These are phyloP conservation scores for Nyctalus aviator DNA, from an alignment of 2,797 vertebrate species.

Conservation along the genomic window DNA sequence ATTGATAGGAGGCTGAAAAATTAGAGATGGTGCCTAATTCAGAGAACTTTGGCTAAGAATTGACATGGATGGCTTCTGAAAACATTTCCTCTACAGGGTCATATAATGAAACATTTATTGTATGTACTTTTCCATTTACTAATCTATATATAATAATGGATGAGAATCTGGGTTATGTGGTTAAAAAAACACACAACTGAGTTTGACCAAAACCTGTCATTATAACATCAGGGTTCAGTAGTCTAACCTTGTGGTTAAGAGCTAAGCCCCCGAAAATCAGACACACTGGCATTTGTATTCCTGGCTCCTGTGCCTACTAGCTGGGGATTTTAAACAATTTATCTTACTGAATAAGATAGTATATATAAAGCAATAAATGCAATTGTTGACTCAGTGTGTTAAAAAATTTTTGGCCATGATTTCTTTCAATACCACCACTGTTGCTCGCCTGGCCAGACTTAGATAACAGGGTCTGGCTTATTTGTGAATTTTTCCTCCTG, in stretches of 20 bases:
- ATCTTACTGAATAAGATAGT: slow-evolving; percentile 16
- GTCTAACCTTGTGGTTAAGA: not conserved
- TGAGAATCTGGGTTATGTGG: not conserved
- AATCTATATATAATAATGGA: not conserved
- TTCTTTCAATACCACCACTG: not conserved
- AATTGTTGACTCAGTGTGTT: not conserved
- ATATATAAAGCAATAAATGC: not conserved
- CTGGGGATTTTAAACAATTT: not conserved
- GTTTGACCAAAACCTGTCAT: not conserved
- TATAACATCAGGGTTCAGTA: not conserved
- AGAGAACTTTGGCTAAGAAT: not conserved
- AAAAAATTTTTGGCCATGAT: not conserved
- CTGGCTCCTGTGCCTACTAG: not conserved
- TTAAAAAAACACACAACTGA: not conserved
- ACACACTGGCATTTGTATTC: not conserved
- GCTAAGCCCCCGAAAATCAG: not conserved
- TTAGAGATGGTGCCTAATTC: not conserved
- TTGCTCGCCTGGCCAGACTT: slow-evolving; percentile 31
- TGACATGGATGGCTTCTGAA: not conserved
- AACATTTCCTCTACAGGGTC: not conserved
- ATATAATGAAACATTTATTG: not conserved
- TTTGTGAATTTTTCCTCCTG: not conserved
- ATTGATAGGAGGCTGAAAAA: not conserved
- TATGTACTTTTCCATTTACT: slow-evolving; percentile 12
- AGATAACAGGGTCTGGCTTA: not conserved